These are phyloP conservation scores for Eleutherodactylus coqui DNA, from an alignment of 2,797 vertebrate genomes.

Conservation along the genomic window DNA sequence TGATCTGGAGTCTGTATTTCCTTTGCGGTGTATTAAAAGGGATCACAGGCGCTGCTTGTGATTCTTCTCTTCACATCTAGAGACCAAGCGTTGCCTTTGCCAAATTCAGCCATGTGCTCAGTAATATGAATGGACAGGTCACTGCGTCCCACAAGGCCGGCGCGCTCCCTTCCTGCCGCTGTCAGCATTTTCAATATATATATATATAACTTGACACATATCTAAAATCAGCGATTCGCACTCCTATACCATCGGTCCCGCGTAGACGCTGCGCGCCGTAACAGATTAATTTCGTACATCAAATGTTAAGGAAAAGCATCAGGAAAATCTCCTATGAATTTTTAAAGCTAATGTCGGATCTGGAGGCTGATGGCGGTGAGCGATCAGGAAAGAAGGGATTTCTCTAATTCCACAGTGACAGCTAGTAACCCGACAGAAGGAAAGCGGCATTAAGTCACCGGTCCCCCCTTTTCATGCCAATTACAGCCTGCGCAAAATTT, in stretches of 20 bases:
- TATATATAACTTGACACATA: neutral
- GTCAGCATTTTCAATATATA: neutral
- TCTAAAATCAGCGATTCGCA: neutral
- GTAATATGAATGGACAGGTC: neutral
- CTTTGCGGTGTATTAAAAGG: no score
- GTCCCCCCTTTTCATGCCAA: conserved; percentile 21
- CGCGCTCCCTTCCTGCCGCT: neutral
- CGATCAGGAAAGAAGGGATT: neutral
- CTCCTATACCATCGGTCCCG: neutral
- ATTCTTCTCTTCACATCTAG: neutral
- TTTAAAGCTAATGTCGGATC: conserved; percentile 10
- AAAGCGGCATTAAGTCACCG: neutral
- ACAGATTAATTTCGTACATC: neutral
- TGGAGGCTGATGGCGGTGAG: neutral
- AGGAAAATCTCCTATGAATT: conserved; percentile 34
- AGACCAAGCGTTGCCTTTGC: neutral
- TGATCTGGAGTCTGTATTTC: neutral
- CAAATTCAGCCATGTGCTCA: neutral
- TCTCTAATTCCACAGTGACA: conserved; percentile 7
- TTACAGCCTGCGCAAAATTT: conserved; percentile 26
- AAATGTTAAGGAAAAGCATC: conserved; percentile 29
- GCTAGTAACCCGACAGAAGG: neutral
- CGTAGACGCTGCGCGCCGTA: neutral
- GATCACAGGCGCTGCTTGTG: no score
- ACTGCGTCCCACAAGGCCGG: neutral